Base-by-base conservation (phyloP, 1,140 invertebrate genomes). In the Diplogasteroides magnus region DNA sequence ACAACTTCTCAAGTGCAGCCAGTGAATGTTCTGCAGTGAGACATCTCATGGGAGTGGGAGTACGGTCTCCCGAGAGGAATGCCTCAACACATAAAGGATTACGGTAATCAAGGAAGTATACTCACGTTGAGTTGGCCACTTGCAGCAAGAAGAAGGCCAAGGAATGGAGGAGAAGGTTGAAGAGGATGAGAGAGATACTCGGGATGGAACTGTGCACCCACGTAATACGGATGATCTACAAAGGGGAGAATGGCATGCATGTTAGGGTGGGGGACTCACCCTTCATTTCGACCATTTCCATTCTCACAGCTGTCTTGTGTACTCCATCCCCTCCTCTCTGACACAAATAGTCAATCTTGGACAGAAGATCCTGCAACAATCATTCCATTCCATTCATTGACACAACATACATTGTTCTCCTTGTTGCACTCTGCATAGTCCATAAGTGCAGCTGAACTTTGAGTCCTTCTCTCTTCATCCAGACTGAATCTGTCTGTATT, bases 151-250 rank as follows among this genome's bases (percentile, higher is more conserved):
- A 98, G 89, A 1, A 99, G 86, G 64, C 97, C 97, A 67, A 97
- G 85, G 82, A 97, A 99, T 2, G 94, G 93, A 2, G 96, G 91
- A 32, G 93, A 96, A 0, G 96, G 94, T 74, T 90, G 90, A 63
- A 97, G 84, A 0, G 96, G 95, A 0, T 94, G 87, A 0, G 92
- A 95, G 23, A 97, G 86, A 84, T 98, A 99, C 83, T 98, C 96
- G 0, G 96, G 96, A 85, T 98, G 96, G 84, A 91, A 99, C 84
- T 98, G 97, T 0, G 94, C 93, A 0, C 90, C 92, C 15, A 97
- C 91, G 85, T 91, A 99, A 83, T 91, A 99, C 0, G 90, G 90
- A 86, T 98, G 94, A 73, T 86, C 86, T 85, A 73, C 19, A 82
- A 78, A 69, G 57, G 19, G 13, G 27, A 19, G 13, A 27, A 28